These are phyloP conservation scores for Stenolophus ochropezus DNA, from an alignment of 2,888 invertebrate genomes.

Conservation along the genomic window DNA sequence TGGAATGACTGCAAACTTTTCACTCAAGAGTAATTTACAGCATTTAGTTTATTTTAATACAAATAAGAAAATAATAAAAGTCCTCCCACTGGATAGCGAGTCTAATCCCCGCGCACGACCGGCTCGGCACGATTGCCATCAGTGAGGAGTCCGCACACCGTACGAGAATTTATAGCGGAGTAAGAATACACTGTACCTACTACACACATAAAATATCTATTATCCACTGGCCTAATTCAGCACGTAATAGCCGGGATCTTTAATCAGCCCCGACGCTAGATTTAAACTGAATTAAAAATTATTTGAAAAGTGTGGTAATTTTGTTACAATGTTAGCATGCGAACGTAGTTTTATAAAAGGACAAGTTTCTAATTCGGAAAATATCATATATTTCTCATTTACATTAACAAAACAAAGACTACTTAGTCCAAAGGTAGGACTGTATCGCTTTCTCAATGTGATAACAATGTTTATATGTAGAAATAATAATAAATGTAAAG, in stretches of 20 bases:
- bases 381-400: too few relatives aligned
- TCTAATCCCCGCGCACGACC: constrained; percentile 15
- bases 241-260: constrained; percentile 11
- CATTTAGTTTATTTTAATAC: constrained; percentile 23
- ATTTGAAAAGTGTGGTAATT: neutral
- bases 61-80: constrained; percentile 37
- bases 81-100: constrained; percentile 36
- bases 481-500: too few relatives aligned
- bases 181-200: constrained; percentile 11
- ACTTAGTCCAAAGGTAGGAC: too few relatives aligned
- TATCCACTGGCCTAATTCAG: constrained; percentile 31
- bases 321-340: neutral
- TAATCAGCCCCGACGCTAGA: neutral
- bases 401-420: too few relatives aligned
- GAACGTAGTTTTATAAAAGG: neutral
- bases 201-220: constrained; percentile 27
- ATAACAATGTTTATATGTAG: too few relatives aligned
- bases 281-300: neutral
- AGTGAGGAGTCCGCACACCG: neutral
- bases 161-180: constrained; percentile 6
- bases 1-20: neutral
- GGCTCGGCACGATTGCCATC: constrained; percentile 6
- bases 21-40: neutral
- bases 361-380: neutral
- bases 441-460: too few relatives aligned